phyloP scores from a whole-genome alignment of 2,113 vertebrate species.

The Cephalopholis sonnerati region DNA sequence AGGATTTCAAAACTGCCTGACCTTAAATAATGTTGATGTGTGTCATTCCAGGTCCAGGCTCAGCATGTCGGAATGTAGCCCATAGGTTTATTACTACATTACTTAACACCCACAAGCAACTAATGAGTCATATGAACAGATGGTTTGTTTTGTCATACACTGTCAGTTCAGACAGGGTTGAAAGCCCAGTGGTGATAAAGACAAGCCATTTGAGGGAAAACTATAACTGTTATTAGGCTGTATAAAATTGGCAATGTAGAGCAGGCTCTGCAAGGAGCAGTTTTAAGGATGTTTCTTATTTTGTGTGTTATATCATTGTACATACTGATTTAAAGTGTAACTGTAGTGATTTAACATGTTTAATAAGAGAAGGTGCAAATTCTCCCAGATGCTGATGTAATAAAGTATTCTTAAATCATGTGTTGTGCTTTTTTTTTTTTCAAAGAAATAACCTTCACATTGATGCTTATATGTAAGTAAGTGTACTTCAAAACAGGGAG shows the following conservation, averaged over 20 bases:
- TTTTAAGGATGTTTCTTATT: constrained; percentile 76
- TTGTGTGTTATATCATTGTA: constrained; percentile 87
- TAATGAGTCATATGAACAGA: constrained; percentile 36
- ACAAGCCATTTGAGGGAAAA: constrained; percentile 79
- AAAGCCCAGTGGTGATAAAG: constrained; percentile 3
- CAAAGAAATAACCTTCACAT: neutral
- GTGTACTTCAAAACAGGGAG: too few species aligned
- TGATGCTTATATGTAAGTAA: neutral
- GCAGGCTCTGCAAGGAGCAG: constrained; percentile 83
- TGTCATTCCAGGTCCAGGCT: constrained; percentile 18
- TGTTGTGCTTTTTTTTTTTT: neutral
- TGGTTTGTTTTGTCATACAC: constrained; percentile 26
- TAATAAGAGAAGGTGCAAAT: constrained; percentile 73
- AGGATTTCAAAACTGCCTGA: too few species aligned
- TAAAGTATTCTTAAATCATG: constrained; percentile 79
- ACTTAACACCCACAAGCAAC: constrained; percentile 36
- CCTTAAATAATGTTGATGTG: neutral
- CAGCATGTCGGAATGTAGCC: constrained; percentile 26
- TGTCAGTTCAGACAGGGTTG: constrained; percentile 19
- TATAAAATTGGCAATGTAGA: constrained; percentile 80
- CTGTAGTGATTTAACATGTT: constrained; percentile 84
- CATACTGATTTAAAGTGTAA: constrained; percentile 88
- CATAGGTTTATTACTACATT: constrained; percentile 22
- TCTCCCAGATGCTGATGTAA: constrained; percentile 79
- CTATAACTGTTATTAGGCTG: constrained; percentile 84